Percentiles rank a stretch among this genome's conserved stretches.
Conservation (phyloP, 2,888 invertebrate species). For the Crocallis elinguaria region DNA sequence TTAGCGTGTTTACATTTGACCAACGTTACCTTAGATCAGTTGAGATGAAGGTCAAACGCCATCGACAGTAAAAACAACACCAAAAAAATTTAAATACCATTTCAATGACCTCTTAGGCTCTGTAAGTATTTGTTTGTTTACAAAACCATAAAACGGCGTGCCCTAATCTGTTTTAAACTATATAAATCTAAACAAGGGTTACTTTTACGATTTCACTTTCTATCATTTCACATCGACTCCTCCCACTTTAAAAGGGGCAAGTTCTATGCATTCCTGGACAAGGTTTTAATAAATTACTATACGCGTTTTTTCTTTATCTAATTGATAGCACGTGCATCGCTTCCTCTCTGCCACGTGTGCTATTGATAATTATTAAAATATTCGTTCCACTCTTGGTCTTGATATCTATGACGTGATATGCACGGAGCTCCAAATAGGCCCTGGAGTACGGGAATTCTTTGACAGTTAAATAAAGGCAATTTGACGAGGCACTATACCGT, state of each 20-base stretch:
- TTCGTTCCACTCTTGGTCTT: slow-evolving; percentile 66
- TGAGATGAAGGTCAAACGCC: too few relatives aligned
- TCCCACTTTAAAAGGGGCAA: slow-evolving; percentile 55
- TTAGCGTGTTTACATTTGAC: too few relatives aligned
- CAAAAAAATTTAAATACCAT: too few relatives aligned
- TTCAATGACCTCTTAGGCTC: too few relatives aligned
- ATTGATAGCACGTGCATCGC: slow-evolving; percentile 80
- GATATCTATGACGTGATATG: slow-evolving; percentile 50
- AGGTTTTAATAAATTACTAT: slow-evolving; percentile 43
- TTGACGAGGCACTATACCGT: slow-evolving; percentile 34
- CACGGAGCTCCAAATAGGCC: slow-evolving; percentile 51
- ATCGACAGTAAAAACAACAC: too few relatives aligned
- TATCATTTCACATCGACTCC: slow-evolving; percentile 45
- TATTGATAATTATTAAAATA: slow-evolving; percentile 72
- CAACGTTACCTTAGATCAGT: too few relatives aligned
- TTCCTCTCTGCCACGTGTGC: slow-evolving; percentile 79
- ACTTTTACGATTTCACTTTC: slow-evolving; percentile 53
- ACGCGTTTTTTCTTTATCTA: slow-evolving; percentile 62
- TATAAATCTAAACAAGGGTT: slow-evolving; percentile 31
- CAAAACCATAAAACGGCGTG: not conserved
- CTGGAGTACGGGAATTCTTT: slow-evolving; percentile 57
- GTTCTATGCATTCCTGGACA: slow-evolving; percentile 54
- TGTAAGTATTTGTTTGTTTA: not conserved
- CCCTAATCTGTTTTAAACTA: slow-evolving; percentile 6
- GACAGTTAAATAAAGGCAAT: slow-evolving; percentile 68